phyloP scores from a whole-genome alignment of 2,113 vertebrate species.

The Deroptyus accipitrinus region DNA sequence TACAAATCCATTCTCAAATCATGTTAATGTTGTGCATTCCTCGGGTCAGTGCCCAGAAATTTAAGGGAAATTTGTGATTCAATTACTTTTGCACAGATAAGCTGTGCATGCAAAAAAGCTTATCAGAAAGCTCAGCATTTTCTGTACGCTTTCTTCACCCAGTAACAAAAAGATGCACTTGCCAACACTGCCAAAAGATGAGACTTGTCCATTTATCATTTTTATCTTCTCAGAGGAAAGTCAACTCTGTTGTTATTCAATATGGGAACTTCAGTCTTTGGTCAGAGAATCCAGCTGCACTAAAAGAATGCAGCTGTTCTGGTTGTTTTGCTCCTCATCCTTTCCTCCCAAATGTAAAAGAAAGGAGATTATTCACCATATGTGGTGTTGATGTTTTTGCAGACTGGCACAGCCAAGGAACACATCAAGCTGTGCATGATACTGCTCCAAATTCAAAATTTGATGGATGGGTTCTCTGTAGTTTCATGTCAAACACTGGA shows the following conservation, averaged over 20 bases:
- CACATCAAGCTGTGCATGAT: background rate
- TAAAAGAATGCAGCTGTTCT: background rate
- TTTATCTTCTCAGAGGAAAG: background rate
- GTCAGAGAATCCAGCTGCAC: conserved; percentile 1
- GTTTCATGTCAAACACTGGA: background rate
- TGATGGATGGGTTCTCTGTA: background rate
- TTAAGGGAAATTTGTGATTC: background rate
- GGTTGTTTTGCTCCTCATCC: background rate
- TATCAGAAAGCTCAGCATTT: background rate
- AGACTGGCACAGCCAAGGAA: conserved; percentile 21
- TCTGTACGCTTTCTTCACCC: background rate
- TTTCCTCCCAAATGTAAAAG: background rate
- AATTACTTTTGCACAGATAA: background rate
- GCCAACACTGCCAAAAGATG: background rate
- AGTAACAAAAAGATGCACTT: background rate
- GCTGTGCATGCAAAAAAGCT: background rate
- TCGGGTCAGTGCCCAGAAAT: background rate
- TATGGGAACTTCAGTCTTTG: background rate
- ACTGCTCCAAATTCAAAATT: background rate
- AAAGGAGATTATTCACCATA: conserved; percentile 28
- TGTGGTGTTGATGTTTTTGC: background rate
- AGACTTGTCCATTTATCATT: background rate
- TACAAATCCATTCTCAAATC: background rate
- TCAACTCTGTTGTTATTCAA: background rate
- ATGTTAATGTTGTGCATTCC: background rate